These are phyloP conservation scores for Varecia variegata DNA, from an alignment of 2,797 vertebrate species.

Conservation along the genomic window DNA sequence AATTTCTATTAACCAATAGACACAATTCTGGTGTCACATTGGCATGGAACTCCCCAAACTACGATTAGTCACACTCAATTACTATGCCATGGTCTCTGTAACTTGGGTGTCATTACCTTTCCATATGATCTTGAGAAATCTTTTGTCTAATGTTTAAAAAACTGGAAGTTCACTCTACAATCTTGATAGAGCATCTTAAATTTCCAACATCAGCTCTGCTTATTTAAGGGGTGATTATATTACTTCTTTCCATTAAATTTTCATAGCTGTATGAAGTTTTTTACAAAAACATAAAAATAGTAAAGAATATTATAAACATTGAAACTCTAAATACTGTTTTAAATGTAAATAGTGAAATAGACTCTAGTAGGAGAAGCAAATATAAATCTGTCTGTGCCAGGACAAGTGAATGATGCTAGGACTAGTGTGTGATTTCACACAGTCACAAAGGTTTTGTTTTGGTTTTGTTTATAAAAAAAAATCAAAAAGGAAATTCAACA, in stretches of 20 bases:
- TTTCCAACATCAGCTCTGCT: neutral
- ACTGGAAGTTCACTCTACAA: neutral
- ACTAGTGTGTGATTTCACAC: neutral
- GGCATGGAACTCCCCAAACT: neutral
- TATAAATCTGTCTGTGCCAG: neutral
- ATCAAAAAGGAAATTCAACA: neutral
- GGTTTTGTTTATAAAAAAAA: neutral
- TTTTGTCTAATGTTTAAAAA: neutral
- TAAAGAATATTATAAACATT: neutral
- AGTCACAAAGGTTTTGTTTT: neutral
- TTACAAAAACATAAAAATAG: neutral
- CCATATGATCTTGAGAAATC: neutral
- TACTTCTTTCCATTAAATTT: constrained; percentile 1
- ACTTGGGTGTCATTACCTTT: neutral
- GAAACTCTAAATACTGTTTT: neutral
- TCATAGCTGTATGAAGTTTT: neutral
- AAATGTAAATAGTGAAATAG: neutral
- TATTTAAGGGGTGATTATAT: neutral
- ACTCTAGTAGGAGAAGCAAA: neutral
- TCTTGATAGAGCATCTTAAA: neutral
- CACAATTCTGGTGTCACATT: neutral
- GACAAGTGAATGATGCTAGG: neutral
- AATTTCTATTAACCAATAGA: neutral
- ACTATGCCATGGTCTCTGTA: neutral
- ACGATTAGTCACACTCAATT: neutral